Base-by-base conservation (phyloP, 1,140 invertebrate species). In the Aporrectodea caliginosa region DNA sequence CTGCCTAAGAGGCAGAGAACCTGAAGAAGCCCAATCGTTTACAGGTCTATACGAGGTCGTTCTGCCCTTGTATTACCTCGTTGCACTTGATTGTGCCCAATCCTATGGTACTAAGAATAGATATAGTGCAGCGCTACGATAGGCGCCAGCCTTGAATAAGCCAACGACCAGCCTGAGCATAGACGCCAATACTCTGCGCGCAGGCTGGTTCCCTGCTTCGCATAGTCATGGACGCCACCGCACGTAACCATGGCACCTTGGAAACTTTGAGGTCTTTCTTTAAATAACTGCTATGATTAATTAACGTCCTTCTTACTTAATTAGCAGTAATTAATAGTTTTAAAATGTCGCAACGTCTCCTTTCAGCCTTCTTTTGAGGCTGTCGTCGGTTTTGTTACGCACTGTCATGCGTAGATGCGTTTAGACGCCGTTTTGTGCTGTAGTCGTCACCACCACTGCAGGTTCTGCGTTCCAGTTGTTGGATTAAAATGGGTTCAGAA, bases 401-500 rank as follows among this genome's bases (percentile, higher is more conserved):
- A n/a, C n/a, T n/a, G n/a, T n/a, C n/a, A n/a, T n/a, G n/a, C n/a
- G n/a, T n/a, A n/a, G n/a, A n/a, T n/a, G n/a, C n/a, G n/a, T n/a
- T n/a, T n/a, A n/a, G n/a, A n/a, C n/a, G n/a, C n/a, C n/a, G 22
- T 58, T 58, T 58, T 58, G 43, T 22, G 43, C 43, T 22, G 43
- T 58, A 58, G 6, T 6, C 43, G 43, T 12, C 6, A 12, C 43
- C 43, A 12, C 6, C 43, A 12, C 22, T 58, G 43, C 43, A 58
- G 6, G 6, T 58, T 58, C 43, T 58, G 6, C 6, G 43, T 58
- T 58, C 22, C 22, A 58, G 43, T 22, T 6, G 22, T 58, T 58
- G 30, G 34, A 34, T 73, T 27, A 79, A 79, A 82, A 88, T 88
- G 87, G 87, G 82, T 81, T 84, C 85, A 0, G 94, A 96, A 90